Evolutionary conservation across 2,797 vertebrate genomes (phyloP).

Genomic region (Notamacropus eugenii): DNA sequence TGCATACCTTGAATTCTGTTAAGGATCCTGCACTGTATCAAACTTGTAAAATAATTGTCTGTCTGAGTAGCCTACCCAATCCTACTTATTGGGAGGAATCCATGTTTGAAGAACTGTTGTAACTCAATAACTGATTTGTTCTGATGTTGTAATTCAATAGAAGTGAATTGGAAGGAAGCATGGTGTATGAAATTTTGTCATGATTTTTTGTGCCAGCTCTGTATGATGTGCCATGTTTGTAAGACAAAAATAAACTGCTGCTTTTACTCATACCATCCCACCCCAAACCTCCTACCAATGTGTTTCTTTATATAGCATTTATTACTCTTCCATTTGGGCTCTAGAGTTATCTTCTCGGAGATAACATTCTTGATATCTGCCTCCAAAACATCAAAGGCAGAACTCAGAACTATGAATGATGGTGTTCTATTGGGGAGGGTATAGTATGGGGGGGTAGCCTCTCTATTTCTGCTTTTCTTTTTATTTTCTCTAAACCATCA

Average conservation of each 20-base stretch:
- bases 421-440: neutral
- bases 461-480: neutral
- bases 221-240: constrained; percentile 87
- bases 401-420: neutral
- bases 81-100: constrained; percentile 74
- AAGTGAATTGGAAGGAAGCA: constrained; percentile 85
- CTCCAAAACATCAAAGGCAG: neutral
- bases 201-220: constrained; percentile 85
- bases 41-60: constrained; percentile 85
- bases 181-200: constrained; percentile 85
- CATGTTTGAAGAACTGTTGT: constrained; percentile 83
- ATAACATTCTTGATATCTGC: neutral
- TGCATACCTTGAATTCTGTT: constrained; percentile 86
- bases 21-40: constrained; percentile 84
- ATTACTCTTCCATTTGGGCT: neutral
- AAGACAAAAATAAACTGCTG: constrained; percentile 88
- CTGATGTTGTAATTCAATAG: constrained; percentile 87
- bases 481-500: neutral
- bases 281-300: constrained; percentile 64
- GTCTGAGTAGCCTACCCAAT: constrained; percentile 83
- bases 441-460: neutral
- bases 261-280: constrained; percentile 82
- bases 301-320: constrained; percentile 38
- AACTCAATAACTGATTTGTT: constrained; percentile 85
- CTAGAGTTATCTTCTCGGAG: neutral